Base-by-base conservation (phyloP, 2,888 invertebrate genomes). In the Empis stercorea region DNA sequence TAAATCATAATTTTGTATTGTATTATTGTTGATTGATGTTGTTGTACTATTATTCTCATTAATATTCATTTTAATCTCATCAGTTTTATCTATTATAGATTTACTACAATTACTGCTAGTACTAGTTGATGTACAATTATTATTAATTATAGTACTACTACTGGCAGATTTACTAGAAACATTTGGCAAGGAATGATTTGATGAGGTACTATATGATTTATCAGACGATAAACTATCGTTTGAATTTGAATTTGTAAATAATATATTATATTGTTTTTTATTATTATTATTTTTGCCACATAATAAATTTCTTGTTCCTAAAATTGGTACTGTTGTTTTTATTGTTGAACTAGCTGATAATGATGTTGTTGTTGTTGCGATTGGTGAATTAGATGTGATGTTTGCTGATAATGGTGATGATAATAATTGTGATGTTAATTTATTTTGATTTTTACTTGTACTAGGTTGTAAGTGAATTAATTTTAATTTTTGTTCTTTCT, bases 161-260 rank as follows among this genome's bases (percentile, higher is more conserved):
- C 30, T 50, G 32, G 15, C n/a, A 32, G 17, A 30, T 41, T 53
- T 59, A 20, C 38, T 46, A 45, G 48, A 50, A 51, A 52, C 46
- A 36, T 49, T 49, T 48, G 52, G 51, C 51, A 51, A 53, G 56
- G 47, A 56, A 56, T 55, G 56, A 53, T 48, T 54, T 30, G 57
- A 56, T 47, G 56, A 55, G 48, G 55, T 54, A 53, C 53, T 54
- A 46, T 50, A 55, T 43, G 56, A 55, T 47, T 55, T 55, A 39
- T 57, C 57, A 13, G 56, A 57, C 32, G 54, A 55, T 15, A 60
- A 50, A 50, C 64, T 64, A 48, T 68, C 66, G 54, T 65, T 66
- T 45, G 68, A 65, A 56, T 64, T 66, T 41, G 66, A 61, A 54
- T 61, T 66, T 30, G 63, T 59, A 50, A 56, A 61, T 37, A 64